A percentile compares a stretch with the other conserved stretches of the same genome.
Evolutionary conservation across 2,113 vertebrate species (phyloP).

Genomic region (Anoura caudifer): DNA sequence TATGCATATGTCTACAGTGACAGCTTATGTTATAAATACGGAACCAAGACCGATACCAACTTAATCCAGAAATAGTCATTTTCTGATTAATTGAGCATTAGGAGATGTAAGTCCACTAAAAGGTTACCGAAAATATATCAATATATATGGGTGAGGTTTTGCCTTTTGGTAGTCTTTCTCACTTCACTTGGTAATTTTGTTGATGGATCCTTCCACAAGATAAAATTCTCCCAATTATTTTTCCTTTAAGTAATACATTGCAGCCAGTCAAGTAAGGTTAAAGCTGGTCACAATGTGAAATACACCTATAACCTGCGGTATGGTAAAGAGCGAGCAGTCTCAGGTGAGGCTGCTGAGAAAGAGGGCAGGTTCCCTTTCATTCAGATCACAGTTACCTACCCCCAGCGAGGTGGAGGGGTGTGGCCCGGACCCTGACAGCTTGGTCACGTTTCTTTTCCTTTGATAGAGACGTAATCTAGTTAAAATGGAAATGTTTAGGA

Average conservation of each 20-base stretch:
- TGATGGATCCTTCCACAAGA: background rate
- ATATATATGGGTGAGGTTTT: background rate
- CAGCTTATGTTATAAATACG: background rate
- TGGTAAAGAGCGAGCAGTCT: background rate
- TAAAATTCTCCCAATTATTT: constrained; percentile 22
- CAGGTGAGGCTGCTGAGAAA: background rate
- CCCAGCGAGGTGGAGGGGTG: background rate
- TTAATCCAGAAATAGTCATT: background rate
- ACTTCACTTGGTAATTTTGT: background rate
- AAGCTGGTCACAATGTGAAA: background rate
- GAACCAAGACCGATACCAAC: background rate
- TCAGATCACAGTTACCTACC: background rate
- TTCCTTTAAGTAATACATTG: background rate
- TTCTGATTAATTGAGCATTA: background rate
- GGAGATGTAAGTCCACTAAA: background rate
- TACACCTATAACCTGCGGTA: background rate
- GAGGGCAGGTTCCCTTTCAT: background rate
- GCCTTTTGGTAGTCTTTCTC: background rate
- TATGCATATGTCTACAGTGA: background rate
- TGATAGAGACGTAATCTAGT: constrained; percentile 82
- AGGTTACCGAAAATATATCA: background rate
- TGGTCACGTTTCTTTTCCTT: constrained; percentile 72
- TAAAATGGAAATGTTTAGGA: constrained; percentile 86
- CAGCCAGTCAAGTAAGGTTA: background rate
- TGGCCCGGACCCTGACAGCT: constrained; percentile 67